These are phyloP conservation scores for Dascyllus trimaculatus DNA, from an alignment of 2,113 vertebrate genomes.

Conservation along the genomic window DNA sequence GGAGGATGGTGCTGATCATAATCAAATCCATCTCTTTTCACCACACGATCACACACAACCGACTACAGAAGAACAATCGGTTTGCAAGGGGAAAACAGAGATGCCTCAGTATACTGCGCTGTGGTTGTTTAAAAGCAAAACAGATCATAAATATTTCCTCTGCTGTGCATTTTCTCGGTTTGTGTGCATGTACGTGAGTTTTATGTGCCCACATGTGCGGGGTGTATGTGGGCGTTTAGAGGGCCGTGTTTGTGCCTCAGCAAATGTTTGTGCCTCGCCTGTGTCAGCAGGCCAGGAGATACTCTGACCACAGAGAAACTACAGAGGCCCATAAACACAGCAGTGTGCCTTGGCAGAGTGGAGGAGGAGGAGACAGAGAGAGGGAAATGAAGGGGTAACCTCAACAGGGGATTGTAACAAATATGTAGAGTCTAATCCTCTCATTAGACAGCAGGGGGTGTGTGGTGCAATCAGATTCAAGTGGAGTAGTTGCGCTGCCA, in stretches of 20 bases:
- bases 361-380: constrained; percentile 44
- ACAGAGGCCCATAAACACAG: constrained; percentile 73
- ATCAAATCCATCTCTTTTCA: constrained; percentile 19
- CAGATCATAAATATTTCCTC: constrained; percentile 15
- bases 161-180: constrained; percentile 16
- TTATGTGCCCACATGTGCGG: constrained; percentile 29
- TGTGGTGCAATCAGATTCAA: constrained; percentile 64
- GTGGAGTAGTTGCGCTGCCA: constrained; percentile 32
- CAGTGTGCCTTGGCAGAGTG: constrained; percentile 38
- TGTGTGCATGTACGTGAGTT: constrained; percentile 13
- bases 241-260: constrained; percentile 51
- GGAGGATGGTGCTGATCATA: constrained; percentile 36
- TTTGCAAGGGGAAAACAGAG: constrained; percentile 9
- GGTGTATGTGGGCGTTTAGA: constrained; percentile 52
- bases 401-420: constrained; percentile 62
- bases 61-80: constrained; percentile 4
- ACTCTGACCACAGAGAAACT: constrained; percentile 56
- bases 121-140: constrained; percentile 41
- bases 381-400: constrained; percentile 56
- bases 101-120: constrained; percentile 14
- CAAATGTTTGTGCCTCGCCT: constrained; percentile 56
- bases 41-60: constrained; percentile 16
- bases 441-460: constrained; percentile 75
- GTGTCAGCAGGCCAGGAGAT: constrained; percentile 71
- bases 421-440: constrained; percentile 72